Conservation (phyloP, 2,888 invertebrate species). For the Cataglyphis albicans region DNA sequence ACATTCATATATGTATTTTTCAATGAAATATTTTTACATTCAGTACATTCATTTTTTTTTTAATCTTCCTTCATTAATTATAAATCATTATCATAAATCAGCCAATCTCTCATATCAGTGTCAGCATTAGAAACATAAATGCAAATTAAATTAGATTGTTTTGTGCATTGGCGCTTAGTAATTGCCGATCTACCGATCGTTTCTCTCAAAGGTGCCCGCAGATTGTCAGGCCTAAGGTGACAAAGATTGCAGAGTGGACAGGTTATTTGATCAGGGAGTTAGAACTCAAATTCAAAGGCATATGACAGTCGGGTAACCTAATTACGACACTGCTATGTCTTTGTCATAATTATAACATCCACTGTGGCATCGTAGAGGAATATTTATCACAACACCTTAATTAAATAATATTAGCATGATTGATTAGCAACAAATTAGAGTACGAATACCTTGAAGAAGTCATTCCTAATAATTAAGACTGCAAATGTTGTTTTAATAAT, state of each 20-base stretch:
- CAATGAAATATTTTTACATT: not conserved
- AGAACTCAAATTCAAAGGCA: constrained; percentile 25
- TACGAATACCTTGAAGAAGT: not conserved
- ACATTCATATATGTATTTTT: not conserved
- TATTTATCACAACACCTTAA: constrained; percentile 33
- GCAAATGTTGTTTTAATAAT: not conserved
- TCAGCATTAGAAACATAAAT: constrained; percentile 36
- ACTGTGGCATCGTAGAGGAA: constrained; percentile 18
- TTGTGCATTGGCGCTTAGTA: constrained; percentile 47
- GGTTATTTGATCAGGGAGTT: constrained; percentile 49
- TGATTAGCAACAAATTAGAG: not conserved
- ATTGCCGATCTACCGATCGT: constrained; percentile 53
- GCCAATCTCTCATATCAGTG: not conserved
- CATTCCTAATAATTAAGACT: not conserved
- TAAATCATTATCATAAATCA: not conserved
- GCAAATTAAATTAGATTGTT: constrained; percentile 56
- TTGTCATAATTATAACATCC: constrained; percentile 41
- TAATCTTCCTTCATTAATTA: not conserved
- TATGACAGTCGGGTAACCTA: constrained; percentile 42
- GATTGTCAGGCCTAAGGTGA: constrained; percentile 40
- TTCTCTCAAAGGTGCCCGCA: constrained; percentile 56
- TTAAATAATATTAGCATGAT: constrained; percentile 4
- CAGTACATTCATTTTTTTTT: not conserved
- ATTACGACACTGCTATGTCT: constrained; percentile 40
- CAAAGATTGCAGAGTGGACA: constrained; percentile 37